Conservation (phyloP, 2,888 invertebrate species). For the Hymenopus coronatus region DNA sequence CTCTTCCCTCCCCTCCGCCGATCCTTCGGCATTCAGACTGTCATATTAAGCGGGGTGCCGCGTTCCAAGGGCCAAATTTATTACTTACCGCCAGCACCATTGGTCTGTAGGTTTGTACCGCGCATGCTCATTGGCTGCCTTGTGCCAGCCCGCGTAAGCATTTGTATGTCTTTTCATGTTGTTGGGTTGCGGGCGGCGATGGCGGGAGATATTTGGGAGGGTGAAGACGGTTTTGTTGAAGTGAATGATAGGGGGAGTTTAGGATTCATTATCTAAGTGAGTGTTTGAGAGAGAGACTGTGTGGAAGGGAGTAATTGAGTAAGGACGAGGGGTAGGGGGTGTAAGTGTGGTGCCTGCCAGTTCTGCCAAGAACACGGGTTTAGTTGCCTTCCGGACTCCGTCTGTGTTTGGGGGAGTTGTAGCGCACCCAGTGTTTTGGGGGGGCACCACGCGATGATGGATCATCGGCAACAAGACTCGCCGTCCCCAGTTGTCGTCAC, state of each 20-base stretch:
- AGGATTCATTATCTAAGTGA: conserved; percentile 35
- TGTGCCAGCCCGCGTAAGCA: background rate
- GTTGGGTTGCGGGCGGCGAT: background rate
- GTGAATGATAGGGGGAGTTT: conserved; percentile 33
- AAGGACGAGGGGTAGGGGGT: conserved; percentile 1
- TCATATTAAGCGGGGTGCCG: conserved; percentile 1
- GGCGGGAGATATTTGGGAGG: background rate
- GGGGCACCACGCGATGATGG: conserved; percentile 21
- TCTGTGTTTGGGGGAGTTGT: conserved; percentile 6
- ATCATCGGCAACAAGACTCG: conserved; percentile 14
- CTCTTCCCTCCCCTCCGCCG: conserved; percentile 12
- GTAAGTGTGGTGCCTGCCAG: background rate
- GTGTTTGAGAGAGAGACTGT: conserved; percentile 25
- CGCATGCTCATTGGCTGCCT: conserved; percentile 29
- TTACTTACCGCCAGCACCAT: conserved; percentile 16
- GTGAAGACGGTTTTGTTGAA: conserved; percentile 22
- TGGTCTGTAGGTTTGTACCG: conserved; percentile 21
- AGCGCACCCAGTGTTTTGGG: background rate
- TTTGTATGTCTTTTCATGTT: conserved; percentile 6
- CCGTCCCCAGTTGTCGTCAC: conserved; percentile 24
- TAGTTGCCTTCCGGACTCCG: conserved; percentile 7
- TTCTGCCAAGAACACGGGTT: background rate
- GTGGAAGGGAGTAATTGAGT: conserved; percentile 27
- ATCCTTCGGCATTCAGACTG: conserved; percentile 4
- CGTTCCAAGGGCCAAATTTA: conserved; percentile 18